Conservation (phyloP, 2,797 vertebrate species). For the Naso thynnoides region DNA sequence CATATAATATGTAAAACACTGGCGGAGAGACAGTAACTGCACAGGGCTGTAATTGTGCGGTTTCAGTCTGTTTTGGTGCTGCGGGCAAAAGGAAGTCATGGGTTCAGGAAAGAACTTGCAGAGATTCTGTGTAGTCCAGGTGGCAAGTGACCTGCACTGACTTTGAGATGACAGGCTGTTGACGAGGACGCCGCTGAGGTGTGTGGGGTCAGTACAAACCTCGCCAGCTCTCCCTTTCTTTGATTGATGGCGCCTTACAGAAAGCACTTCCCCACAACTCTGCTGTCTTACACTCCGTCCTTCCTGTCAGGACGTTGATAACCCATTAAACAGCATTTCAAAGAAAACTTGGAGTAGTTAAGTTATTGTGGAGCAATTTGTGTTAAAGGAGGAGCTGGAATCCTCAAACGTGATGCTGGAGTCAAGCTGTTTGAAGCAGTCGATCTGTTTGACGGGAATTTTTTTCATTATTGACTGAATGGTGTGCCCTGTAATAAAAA, state of each 20-base stretch:
- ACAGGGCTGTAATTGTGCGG: background rate
- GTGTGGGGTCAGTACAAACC: conserved; percentile 35
- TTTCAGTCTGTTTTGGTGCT: background rate
- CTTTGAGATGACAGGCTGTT: conserved; percentile 44
- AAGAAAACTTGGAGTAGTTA: background rate
- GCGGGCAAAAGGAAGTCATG: background rate
- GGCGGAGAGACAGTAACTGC: background rate
- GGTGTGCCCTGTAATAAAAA: background rate
- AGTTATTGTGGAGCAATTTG: background rate
- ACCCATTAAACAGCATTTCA: conserved; percentile 13
- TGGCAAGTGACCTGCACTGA: conserved; percentile 32
- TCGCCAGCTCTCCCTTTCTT: conserved; percentile 36
- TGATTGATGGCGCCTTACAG: conserved; percentile 52
- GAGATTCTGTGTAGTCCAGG: conserved; percentile 10
- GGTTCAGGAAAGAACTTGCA: conserved; percentile 10
- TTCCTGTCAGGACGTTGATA: conserved; percentile 18
- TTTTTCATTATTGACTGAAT: conserved; percentile 3
- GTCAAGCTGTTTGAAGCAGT: conserved; percentile 2
- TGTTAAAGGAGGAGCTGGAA: background rate
- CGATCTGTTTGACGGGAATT: background rate
- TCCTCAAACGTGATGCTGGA: background rate
- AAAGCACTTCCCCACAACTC: conserved; percentile 4
- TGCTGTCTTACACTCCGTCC: conserved; percentile 7
- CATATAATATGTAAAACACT: background rate
- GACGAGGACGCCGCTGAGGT: conserved; percentile 25